Base-by-base conservation (phyloP, 1,140 invertebrate species). In the Diachasma alloeum region DNA sequence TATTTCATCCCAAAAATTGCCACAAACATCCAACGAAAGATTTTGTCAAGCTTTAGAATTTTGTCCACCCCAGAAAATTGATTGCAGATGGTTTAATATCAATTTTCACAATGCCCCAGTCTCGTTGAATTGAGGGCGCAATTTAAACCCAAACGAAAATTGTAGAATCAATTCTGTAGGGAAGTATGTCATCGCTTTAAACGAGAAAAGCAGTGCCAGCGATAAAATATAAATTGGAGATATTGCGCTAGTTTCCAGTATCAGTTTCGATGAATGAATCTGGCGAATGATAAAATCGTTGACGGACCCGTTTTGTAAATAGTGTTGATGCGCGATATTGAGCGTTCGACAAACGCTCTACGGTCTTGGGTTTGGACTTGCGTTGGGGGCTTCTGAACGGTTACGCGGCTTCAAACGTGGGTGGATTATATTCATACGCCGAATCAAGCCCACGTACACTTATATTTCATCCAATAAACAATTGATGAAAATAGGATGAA, bases 161-260 rank as follows among this genome's bases (percentile, higher is more conserved):
- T 26, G 72, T 39, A 31, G 72, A 24, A 31, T 66, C 1, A 66
- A 13, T 71, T 15, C 31, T n/a, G 11, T 31, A 39, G 15, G 48
- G 67, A 75, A 69, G 66, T 22, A 56, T 71, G 74, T 76, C 74
- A 76, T 76, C 74, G 74, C 67, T 76, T 70, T 42, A 44, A 76
- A 76, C 63, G 67, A n/a, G 67, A 59, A 75, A 76, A 76, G 74
- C 74, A 76, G 74, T 70, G 67, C 67, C 66, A 19, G 11, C 17
- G n/a, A 53, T 53, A 53, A 53, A 53, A 53, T 53, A 53, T 19
- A 53, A 5, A 53, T 19, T 53, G 0, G n/a, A 19, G 48, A 53
- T 53, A 53, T 53, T 53, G n/a, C 48, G 48, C 48, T n/a, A 19
- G 48, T 53, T 53, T 53, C 17, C n/a, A 19, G 48, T 53, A n/a